Base-by-base conservation (phyloP, 2,797 vertebrate species). In the Pangasius macronema region DNA sequence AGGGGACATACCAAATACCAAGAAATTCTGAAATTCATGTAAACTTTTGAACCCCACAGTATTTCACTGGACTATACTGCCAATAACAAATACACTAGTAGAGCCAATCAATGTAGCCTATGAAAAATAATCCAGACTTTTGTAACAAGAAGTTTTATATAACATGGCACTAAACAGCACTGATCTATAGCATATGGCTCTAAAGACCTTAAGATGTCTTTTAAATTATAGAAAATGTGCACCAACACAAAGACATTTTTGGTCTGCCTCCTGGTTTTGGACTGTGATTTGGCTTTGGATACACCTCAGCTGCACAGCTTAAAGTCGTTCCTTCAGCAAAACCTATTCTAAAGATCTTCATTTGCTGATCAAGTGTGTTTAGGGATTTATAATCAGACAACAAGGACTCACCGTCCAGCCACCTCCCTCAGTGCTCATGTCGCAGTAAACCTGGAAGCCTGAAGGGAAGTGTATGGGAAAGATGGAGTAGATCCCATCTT, bases 371-470 rank as follows among this genome's bases (percentile, higher is more conserved):
- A 65, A 33, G 46, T 82, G 27, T 81, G 8, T 72, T 72, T 46
- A 57, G n/a, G 57, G 18, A 24, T 59, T 4, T 16, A 72, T 42
- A 75, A n/a, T 36, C 20, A 49, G 63, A 51, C 39, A 42, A n/a
- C 57, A 8, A 76, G 77, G 11, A 94, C 96, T 97, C 92, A 99
- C 98, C 93, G 97, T 99, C 98, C 98, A 99, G 83, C 98, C 98
- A 0, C 98, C 98, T 0, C 97, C 97, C 0, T 98, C 97, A 0
- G 97, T 97, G 0, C 90, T 97, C 98, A 99, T 98, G 95, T 99
- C 98, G 0, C 98, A 99, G 93, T 96, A 99, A 85, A 98, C 98
- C 95, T 97, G 97, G 95, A 99, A 99, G 85, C 98, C 98, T 0
- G 95, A 89, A 0, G 97, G 96, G 33, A 95, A 94, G 49, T 99